Conservation (phyloP, 2,797 vertebrate species). For the Gadopsis bispinosus region DNA sequence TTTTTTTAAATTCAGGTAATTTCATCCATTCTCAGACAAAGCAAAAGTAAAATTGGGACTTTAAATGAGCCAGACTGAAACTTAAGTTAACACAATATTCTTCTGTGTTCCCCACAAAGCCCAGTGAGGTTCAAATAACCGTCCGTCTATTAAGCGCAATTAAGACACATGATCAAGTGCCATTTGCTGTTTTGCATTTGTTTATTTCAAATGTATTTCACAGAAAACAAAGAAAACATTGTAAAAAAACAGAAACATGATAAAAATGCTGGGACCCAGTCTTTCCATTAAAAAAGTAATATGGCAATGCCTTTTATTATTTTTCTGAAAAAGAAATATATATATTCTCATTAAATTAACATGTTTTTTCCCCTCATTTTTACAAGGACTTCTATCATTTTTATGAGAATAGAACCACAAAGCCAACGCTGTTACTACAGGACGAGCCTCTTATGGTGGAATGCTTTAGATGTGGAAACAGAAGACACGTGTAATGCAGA, state of each 20-base stretch:
- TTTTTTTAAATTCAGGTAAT: too few relatives aligned
- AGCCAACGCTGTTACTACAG: neutral
- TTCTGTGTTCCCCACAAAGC: neutral
- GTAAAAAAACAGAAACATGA: constrained; percentile 17
- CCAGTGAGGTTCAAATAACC: neutral
- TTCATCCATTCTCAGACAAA: too few relatives aligned
- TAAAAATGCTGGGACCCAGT: constrained; percentile 6
- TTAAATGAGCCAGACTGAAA: too few relatives aligned
- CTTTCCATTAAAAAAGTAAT: constrained; percentile 29
- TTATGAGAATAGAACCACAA: neutral
- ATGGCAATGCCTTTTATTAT: neutral
- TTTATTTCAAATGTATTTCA: constrained; percentile 57
- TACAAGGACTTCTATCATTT: neutral
- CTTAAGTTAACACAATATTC: neutral
- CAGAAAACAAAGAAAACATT: constrained; percentile 4
- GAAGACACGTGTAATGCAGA: neutral
- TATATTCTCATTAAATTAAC: neutral
- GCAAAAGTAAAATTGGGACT: too few relatives aligned
- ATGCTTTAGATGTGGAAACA: neutral
- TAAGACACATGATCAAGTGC: constrained; percentile 1
- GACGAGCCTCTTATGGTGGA: neutral
- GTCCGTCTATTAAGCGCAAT: neutral
- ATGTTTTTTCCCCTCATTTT: neutral
- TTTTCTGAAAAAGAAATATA: neutral
- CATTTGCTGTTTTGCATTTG: constrained; percentile 4